Base-by-base conservation (phyloP, 2,113 vertebrate species). In the Cromileptes altivelis region DNA sequence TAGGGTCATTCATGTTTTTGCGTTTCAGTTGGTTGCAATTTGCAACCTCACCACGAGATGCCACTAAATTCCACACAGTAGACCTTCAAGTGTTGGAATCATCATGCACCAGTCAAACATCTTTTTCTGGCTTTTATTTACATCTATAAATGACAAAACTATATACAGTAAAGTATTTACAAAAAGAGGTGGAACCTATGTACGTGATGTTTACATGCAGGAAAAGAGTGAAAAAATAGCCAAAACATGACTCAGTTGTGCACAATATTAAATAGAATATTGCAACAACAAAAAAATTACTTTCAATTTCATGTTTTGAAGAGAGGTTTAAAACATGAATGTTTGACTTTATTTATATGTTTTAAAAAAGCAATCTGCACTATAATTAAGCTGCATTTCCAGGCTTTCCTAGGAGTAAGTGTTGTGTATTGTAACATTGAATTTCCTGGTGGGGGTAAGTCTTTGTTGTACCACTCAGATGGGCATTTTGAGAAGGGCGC, bases 401-500 rank as follows among this genome's bases (percentile, higher is more conserved):
- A 27, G 15, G 50, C 25, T 68, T 17, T 49, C 7, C 47, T 42
- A 13, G 40, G 40, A 63, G 61, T 62, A 37, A 33, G 15, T 33
- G 30, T 23, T 40, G 40, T n/a, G 4, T 13, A 6, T 27, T 37
- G 56, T 6, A 23, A 11, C 61, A 10, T 47, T 57, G 11, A 5
- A 4, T 53, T 63, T 73, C 56, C 40, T 60, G 18, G 9, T 56
- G 60, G 23, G 12, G 18, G 23, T 11, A 23, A 9, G 55, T 73
- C 23, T 65, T 58, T 21, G 4, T 33, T 14, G 3, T 21, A 37
- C 23, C 13, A 13, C 4, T 94, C 81, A 95, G 61, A 95, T 76
- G 15, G 95, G 94, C 93, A 95, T 95, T 86, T 93, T 96, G 23
- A 93, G 86, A 33, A 96, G 88, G 45, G 96, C 96, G 10, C 91